Evolutionary conservation across 2,888 invertebrate genomes (phyloP), one percentile per base, ranked within the genome.

Genomic region (Cenopis cana): DNA sequence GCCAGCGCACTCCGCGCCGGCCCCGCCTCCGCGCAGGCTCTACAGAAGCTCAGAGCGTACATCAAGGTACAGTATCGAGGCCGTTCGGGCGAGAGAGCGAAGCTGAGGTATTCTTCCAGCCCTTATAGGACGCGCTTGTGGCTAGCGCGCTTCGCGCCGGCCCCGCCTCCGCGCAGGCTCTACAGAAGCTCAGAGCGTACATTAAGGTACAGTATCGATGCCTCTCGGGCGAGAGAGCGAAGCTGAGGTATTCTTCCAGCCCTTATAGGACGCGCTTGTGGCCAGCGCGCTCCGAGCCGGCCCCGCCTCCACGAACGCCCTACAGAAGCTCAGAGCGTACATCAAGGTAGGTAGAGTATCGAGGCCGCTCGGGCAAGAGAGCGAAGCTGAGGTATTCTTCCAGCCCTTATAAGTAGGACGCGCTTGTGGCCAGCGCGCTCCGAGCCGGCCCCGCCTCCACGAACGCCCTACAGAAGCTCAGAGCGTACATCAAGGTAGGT

Each of bases 41-140:
- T 91, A 73, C 88, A 87, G 76, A 89, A 87, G 79, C 89, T 92
- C 76, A 78, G 87, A 78, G 74, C 79, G 57, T 88, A 82, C 77
- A 83, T 92, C 77, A 75, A 81, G 76, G 92, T 91, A 50, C n/a
- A 8, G 10, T 9, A 2, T 10, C 20, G 10, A 10, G 50, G 10
- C 10, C 24, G 10, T 11, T 17, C 1, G 49, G 8, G 17, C 12
- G n/a, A 17, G 10, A 11, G 11, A 9, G 18, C 20, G 10, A 52
- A 11, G 5, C 33, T 8, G 9, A 33, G 33, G 33, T 33, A 8
- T 33, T 3, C 33, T 33, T 33, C 8, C 33, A n/a, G n/a, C n/a
- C n/a, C n/a, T n/a, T n/a, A n/a, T n/a, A 6, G 5, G 33, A 33
- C 33, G 8, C 33, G 29, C 29, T 29, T 29, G 5, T 29, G 29